Conservation (phyloP, 2,888 invertebrate species). For the Lepidocyrtinus sp. region DNA sequence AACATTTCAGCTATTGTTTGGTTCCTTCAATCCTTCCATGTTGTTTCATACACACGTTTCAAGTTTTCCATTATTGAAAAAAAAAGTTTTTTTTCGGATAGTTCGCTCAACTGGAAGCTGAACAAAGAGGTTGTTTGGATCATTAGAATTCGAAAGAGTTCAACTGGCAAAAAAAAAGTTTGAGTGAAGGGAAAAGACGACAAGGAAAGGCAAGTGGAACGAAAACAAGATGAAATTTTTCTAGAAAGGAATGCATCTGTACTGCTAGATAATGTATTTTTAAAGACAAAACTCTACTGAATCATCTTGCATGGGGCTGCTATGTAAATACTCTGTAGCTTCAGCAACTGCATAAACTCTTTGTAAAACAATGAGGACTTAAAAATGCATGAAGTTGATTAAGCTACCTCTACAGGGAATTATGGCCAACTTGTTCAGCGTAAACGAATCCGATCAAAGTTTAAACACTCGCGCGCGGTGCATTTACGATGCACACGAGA, state of each 20-base stretch:
- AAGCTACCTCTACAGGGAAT: too few relatives aligned
- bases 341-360: too few relatives aligned
- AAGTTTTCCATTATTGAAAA: slow-evolving; percentile 8
- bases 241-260: background rate
- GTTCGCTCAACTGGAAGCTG: slow-evolving; percentile 23
- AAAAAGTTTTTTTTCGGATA: slow-evolving; percentile 7
- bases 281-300: too few relatives aligned
- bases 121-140: slow-evolving; percentile 32
- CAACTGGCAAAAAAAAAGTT: slow-evolving; percentile 22
- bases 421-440: too few relatives aligned
- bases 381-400: too few relatives aligned
- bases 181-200: slow-evolving; percentile 33
- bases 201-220: slow-evolving; percentile 31
- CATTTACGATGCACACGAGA: too few relatives aligned
- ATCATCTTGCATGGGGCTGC: too few relatives aligned
- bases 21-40: slow-evolving; percentile 22
- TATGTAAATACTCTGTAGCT: too few relatives aligned
- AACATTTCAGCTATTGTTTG: slow-evolving; percentile 1
- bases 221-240: slow-evolving; percentile 10
- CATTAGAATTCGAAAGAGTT: slow-evolving; percentile 52
- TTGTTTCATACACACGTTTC: background rate
- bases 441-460: too few relatives aligned
- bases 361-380: too few relatives aligned
- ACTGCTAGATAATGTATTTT: background rate
- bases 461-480: too few relatives aligned